These are phyloP conservation scores for Danio tinwini DNA, from an alignment of 2,797 vertebrate species.

Conservation along the genomic window DNA sequence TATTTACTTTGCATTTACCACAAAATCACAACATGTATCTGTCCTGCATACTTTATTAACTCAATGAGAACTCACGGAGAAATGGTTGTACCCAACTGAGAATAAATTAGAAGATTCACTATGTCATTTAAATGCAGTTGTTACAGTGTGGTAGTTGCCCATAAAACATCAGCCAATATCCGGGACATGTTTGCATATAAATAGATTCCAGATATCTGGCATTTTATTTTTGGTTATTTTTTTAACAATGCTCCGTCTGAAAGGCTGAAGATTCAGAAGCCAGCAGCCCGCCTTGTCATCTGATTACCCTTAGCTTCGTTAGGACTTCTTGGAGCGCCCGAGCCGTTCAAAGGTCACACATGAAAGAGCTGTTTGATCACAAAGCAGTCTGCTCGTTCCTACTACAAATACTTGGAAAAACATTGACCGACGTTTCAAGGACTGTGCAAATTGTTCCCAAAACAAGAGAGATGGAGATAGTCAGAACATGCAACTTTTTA, in stretches of 20 bases:
- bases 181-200: background rate
- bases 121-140: too few species aligned
- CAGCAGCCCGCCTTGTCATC: slow-evolving; percentile 59
- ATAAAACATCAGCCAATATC: background rate
- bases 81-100: too few species aligned
- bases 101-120: too few species aligned
- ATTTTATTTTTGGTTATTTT: too few species aligned
- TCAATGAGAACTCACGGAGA: too few species aligned
- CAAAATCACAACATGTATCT: too few species aligned
- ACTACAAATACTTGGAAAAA: slow-evolving; percentile 71
- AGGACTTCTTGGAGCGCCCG: slow-evolving; percentile 58
- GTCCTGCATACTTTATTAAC: too few species aligned
- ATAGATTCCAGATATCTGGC: background rate
- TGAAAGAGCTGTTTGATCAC: slow-evolving; percentile 74
- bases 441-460: slow-evolving; percentile 59
- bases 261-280: slow-evolving; percentile 52
- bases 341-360: slow-evolving; percentile 70
- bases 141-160: too few species aligned
- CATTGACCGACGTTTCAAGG: slow-evolving; percentile 67
- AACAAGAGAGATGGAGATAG: slow-evolving; percentile 53
- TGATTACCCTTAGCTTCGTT: slow-evolving; percentile 65
- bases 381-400: slow-evolving; percentile 47
- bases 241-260: slow-evolving; percentile 46
- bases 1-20: too few species aligned
- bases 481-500: slow-evolving; percentile 31